Evolutionary conservation across 2,797 vertebrate genomes (phyloP).

Genomic region (Iguana delicatissima): DNA sequence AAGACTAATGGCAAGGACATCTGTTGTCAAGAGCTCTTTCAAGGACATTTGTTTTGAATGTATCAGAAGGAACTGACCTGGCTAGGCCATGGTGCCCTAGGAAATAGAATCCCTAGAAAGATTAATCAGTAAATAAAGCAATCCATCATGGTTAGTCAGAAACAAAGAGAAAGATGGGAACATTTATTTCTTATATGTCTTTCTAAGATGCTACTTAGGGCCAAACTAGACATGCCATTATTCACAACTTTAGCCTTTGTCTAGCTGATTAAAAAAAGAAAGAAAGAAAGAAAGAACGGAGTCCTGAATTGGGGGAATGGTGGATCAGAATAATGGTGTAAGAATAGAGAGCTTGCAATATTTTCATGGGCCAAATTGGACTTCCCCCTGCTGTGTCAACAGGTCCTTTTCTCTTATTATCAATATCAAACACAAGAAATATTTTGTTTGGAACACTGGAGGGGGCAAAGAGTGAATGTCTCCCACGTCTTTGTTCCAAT

Average conservation of each 20-base stretch:
- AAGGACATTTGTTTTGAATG: background rate
- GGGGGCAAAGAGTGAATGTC: too few species aligned
- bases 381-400: background rate
- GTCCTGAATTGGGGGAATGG: background rate
- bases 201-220: conserved; percentile 1
- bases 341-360: too few species aligned
- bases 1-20: background rate
- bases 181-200: background rate
- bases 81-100: background rate
- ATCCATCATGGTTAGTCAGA: conserved; percentile 3
- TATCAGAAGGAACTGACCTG: background rate
- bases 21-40: background rate
- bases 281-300: background rate
- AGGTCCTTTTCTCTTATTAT: background rate
- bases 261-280: background rate
- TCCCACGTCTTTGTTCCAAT: background rate
- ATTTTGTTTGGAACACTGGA: background rate
- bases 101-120: background rate
- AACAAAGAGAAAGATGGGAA: background rate
- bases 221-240: background rate
- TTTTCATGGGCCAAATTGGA: background rate
- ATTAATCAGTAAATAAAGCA: background rate
- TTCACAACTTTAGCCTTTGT: background rate
- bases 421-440: background rate
- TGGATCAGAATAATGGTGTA: background rate